phyloP scores from a whole-genome alignment of 1,140 invertebrate species.

The Zaprionus lachaisei region DNA sequence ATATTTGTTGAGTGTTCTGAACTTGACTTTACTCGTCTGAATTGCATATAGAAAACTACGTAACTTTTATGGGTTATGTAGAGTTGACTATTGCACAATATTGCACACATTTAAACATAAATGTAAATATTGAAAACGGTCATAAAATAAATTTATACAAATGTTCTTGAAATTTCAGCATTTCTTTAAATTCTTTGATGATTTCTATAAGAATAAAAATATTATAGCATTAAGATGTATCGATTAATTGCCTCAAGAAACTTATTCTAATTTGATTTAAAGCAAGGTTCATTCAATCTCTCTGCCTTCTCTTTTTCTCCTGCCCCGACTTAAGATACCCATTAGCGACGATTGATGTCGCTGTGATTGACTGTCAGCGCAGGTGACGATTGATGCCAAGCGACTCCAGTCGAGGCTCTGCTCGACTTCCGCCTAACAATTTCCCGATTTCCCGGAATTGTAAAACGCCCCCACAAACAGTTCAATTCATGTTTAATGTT shows the following conservation, averaged over 20 bases:
- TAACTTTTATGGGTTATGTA: too few species aligned
- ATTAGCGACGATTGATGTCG: slow-evolving; percentile 57
- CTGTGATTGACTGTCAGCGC: slow-evolving; percentile 61
- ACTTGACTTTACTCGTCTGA: not conserved
- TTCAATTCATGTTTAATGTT: slow-evolving; percentile 78
- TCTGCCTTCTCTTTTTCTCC: too few species aligned
- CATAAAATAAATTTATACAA: too few species aligned
- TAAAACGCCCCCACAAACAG: slow-evolving; percentile 14
- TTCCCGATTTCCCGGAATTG: slow-evolving; percentile 75
- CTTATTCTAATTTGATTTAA: too few species aligned
- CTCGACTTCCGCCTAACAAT: slow-evolving; percentile 67
- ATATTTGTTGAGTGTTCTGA: not conserved
- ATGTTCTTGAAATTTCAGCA: too few species aligned
- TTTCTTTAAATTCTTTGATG: too few species aligned
- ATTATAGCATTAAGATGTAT: not conserved
- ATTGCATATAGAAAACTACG: not conserved
- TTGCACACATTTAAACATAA: too few species aligned
- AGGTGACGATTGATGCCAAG: slow-evolving; percentile 59
- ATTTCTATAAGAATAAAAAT: too few species aligned
- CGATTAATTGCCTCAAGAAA: too few species aligned
- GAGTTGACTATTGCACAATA: too few species aligned
- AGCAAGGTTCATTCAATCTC: not conserved
- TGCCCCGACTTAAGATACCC: not conserved
- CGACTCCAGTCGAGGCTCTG: not conserved
- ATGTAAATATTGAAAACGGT: too few species aligned